These are phyloP conservation scores for Equus quagga DNA, from an alignment of 2,113 vertebrate genomes.

Conservation along the genomic window DNA sequence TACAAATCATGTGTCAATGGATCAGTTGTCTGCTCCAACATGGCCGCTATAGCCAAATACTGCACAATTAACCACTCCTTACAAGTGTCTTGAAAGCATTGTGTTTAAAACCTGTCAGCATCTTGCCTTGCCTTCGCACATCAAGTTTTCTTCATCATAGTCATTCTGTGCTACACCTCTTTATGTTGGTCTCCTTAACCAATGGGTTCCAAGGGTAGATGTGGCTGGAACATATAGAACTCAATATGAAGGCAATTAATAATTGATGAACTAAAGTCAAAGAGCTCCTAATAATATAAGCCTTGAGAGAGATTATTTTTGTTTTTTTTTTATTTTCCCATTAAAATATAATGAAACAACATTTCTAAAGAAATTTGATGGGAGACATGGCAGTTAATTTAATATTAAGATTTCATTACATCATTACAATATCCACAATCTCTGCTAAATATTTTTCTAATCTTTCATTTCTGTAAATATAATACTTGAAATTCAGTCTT, in stretches of 20 bases:
- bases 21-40: background rate
- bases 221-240: background rate
- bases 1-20: background rate
- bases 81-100: background rate
- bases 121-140: background rate
- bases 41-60: background rate
- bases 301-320: background rate
- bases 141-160: background rate
- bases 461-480: background rate
- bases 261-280: background rate
- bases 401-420: background rate
- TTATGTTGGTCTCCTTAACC: background rate
- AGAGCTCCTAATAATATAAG: background rate
- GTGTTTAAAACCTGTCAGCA: background rate
- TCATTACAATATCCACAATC: background rate
- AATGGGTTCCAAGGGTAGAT: background rate
- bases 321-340: background rate
- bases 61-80: background rate
- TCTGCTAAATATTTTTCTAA: background rate
- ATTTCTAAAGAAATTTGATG: background rate
- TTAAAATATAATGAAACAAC: background rate
- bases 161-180: background rate
- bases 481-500: background rate
- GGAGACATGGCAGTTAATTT: background rate
- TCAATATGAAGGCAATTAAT: background rate